Evolutionary conservation across 2,113 vertebrate species (phyloP).

Genomic region (Elaphurus davidianus): DNA sequence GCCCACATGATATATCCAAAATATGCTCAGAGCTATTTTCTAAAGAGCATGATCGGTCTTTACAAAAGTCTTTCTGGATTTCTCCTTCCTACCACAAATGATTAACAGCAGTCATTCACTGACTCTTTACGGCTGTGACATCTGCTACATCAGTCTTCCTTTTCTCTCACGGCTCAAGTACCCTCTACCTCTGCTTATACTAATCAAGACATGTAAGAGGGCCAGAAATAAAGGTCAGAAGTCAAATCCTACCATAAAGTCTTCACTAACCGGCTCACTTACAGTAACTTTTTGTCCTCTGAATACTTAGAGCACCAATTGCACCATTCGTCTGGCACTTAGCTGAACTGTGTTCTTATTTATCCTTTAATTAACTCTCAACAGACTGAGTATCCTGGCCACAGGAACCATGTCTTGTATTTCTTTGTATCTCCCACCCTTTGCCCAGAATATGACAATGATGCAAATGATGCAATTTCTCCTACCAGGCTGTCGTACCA

Average conservation of each 20-base stretch:
- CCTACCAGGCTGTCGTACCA: neutral
- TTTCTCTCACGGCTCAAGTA: neutral
- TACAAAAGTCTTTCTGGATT: constrained; percentile 9
- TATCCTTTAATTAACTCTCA: constrained; percentile 19
- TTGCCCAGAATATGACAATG: neutral
- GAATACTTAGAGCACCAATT: neutral
- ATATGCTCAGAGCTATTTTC: neutral
- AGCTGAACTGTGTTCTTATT: neutral
- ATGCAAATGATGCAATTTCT: constrained; percentile 28
- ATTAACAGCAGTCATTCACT: constrained; percentile 30
- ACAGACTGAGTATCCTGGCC: neutral
- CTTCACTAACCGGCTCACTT: neutral
- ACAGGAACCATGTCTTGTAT: neutral
- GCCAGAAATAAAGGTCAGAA: constrained; percentile 25
- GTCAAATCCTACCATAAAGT: neutral
- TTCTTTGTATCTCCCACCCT: constrained; percentile 1
- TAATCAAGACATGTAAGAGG: constrained; percentile 10
- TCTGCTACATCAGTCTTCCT: neutral
- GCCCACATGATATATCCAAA: neutral
- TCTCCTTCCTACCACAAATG: constrained; percentile 14
- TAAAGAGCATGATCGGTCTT: neutral
- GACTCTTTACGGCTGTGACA: neutral
- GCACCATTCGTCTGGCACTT: neutral
- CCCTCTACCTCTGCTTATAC: neutral
- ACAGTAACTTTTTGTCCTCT: neutral